Base-by-base conservation (phyloP, 2,888 invertebrate species). In the Nemurella pictetii region DNA sequence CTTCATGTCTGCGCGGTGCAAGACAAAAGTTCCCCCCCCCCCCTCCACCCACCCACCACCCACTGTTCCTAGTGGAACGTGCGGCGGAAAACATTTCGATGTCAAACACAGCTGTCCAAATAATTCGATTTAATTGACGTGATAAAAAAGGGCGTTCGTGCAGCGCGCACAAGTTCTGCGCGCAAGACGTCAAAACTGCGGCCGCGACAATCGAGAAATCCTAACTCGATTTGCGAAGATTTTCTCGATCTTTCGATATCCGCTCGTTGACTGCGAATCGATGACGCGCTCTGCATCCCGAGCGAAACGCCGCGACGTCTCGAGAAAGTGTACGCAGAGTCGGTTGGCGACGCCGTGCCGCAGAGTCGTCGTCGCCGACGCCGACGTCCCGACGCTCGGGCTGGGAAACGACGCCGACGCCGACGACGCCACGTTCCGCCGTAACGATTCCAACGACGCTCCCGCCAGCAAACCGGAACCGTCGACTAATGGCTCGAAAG, bases 401-500 rank as follows among this genome's bases (percentile, higher is more conserved):
- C 30, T 0, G 20, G 0, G 32, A 29, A 15, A 32, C 80, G 80
- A 32, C 75, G 75, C 27, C 75, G 75, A 29, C 75, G 75, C 27
- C 77, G 77, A 4, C 26, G 26, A 20, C 26, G 77, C 15, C 80
- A 29, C 32, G 55, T 80, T n/a, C 25, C 30, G 80, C 9, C 80
- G 80, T 80, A 80, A 80, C 80, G 80, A 80, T 27, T n/a, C 28
- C 30, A 12, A 30, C 80, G 15, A 4, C n/a, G 27, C 26, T 26
- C 7, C 25, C 26, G 25, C 30, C 80, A 25, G 15, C 80, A 30
- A 28, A 80, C 30, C 80, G 80, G 80, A 80, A 80, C 32, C 30
- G 26, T 1, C 27, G 32, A 0, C 80, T 80, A 80, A 80, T 80
- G 80, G 32, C 80, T 28, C 80, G 80, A 30, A 80, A 80, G 80